Percentiles rank a stretch among this genome's conserved stretches.
phyloP scores from a whole-genome alignment of 2,797 vertebrate species.

The Muscicapa striata region DNA sequence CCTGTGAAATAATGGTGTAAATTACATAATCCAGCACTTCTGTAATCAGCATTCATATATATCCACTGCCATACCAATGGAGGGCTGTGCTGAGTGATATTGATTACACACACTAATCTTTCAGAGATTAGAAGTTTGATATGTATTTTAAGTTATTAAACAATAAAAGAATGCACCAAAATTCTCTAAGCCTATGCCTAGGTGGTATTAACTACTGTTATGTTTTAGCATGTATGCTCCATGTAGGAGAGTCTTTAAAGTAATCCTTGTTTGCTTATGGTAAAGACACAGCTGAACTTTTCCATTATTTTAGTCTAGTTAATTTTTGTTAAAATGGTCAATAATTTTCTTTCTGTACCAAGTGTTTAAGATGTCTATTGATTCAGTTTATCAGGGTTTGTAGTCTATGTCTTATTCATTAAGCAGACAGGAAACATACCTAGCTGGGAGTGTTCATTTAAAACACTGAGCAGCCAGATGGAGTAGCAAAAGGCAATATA shows the following conservation, averaged over 20 bases:
- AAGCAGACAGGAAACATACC: background rate
- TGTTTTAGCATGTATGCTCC: background rate
- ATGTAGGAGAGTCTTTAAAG: background rate
- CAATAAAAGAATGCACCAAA: background rate
- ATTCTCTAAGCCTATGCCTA: background rate
- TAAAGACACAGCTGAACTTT: background rate
- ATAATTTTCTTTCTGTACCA: background rate
- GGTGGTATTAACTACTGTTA: background rate
- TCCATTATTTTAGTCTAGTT: background rate
- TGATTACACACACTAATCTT: background rate
- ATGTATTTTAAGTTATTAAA: background rate
- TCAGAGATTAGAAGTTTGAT: background rate
- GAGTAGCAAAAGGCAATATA: background rate
- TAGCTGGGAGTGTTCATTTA: background rate
- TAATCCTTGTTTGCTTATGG: background rate
- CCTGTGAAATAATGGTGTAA: background rate
- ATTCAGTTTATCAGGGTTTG: background rate
- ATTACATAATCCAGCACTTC: background rate
- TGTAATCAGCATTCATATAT: background rate
- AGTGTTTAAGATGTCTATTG: background rate
- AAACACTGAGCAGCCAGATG: background rate
- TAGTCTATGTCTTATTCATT: background rate
- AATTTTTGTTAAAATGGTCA: background rate
- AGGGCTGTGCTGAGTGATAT: background rate
- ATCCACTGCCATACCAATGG: background rate